These are phyloP conservation scores for Coryphaenoides rupestris DNA, from an alignment of 2,113 vertebrate genomes.

Conservation along the genomic window DNA sequence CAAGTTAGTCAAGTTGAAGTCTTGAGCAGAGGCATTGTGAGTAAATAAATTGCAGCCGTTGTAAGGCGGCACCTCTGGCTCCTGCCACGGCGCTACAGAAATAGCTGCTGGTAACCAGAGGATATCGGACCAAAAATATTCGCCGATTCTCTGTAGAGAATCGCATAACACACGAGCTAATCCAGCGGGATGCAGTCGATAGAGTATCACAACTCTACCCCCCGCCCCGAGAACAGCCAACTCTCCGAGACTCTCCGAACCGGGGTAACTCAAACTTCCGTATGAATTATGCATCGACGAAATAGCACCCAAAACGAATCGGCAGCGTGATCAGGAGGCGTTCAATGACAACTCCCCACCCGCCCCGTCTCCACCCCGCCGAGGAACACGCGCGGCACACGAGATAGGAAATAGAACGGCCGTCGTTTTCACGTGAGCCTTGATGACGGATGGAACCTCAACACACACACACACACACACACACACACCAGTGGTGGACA, in stretches of 20 bases:
- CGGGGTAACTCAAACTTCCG: constrained; percentile 28
- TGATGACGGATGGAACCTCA: too few species aligned
- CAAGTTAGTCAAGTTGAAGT: too few species aligned
- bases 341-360: constrained; percentile 2
- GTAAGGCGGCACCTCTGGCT: background rate
- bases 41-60: background rate
- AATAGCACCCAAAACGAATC: background rate
- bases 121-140: constrained; percentile 5
- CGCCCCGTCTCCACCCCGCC: too few species aligned
- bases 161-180: constrained; percentile 30
- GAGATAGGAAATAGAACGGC: too few species aligned
- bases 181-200: constrained; percentile 13
- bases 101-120: background rate
- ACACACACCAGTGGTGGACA: too few species aligned
- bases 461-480: too few species aligned
- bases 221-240: constrained; percentile 31
- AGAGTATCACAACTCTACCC: constrained; percentile 29
- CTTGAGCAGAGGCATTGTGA: too few species aligned
- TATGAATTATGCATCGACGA: constrained; percentile 37
- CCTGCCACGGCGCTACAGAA: background rate
- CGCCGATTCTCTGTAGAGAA: constrained; percentile 32
- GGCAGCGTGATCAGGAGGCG: background rate
- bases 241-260: constrained; percentile 18
- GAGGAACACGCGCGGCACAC: too few species aligned
- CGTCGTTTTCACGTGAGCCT: too few species aligned